Percentiles rank a stretch among this genome's conserved stretches.
Conservation (phyloP, 2,113 vertebrate genomes). For the Hiodon tergisus region DNA sequence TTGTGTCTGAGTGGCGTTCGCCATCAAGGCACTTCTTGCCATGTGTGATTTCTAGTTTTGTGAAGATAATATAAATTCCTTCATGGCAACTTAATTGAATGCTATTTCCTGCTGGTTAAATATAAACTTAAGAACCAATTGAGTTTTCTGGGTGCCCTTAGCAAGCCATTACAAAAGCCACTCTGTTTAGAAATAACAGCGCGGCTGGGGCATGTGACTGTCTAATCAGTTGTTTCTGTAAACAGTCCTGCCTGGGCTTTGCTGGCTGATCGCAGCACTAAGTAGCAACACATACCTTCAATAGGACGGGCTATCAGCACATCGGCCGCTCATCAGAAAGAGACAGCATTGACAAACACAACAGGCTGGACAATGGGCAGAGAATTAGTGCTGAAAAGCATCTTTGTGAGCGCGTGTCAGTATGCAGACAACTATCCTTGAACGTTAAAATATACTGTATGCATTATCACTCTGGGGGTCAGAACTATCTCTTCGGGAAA, state of each 20-base stretch:
- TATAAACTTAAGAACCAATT: conserved; percentile 30
- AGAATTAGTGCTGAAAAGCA: not conserved
- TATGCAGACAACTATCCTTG: not conserved
- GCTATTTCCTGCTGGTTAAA: conserved; percentile 32
- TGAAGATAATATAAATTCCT: conserved; percentile 19
- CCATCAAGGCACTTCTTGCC: not conserved
- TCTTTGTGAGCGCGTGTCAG: not conserved
- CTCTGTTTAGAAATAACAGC: conserved; percentile 6
- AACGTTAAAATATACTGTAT: not conserved
- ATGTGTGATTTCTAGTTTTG: not conserved
- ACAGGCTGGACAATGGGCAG: not conserved
- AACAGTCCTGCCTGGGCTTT: not conserved
- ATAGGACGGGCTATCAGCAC: not conserved
- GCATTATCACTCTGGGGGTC: not conserved
- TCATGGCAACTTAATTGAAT: conserved; percentile 8
- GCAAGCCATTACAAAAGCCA: conserved; percentile 18
- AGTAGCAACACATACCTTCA: conserved; percentile 16
- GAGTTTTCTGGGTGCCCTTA: not conserved
- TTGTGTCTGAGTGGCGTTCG: too few relatives aligned
- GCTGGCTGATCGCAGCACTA: not conserved
- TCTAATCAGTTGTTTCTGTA: not conserved
- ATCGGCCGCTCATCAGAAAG: too few relatives aligned
- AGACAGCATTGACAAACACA: not conserved
- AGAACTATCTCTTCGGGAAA: too few relatives aligned
- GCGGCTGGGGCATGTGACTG: conserved; percentile 13